phyloP scores from a whole-genome alignment of 2,888 invertebrate species.

The Euzophera pinguis region DNA sequence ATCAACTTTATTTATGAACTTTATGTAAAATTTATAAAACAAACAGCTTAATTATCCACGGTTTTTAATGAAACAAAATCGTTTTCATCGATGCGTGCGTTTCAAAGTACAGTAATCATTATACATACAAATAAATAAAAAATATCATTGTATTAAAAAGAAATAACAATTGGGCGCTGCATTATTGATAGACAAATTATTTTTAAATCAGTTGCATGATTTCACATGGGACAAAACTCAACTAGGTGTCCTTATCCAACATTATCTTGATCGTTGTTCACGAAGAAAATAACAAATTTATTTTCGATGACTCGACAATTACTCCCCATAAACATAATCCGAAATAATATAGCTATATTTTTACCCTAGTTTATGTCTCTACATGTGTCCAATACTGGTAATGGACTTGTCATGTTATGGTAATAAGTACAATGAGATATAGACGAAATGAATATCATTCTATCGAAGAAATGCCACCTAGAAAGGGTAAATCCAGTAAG shows the following conservation, averaged over 20 bases:
- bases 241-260: slow-evolving; percentile 30
- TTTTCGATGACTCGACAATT: slow-evolving; percentile 49
- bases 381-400: slow-evolving; percentile 55
- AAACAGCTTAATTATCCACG: too few species aligned
- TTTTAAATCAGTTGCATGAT: slow-evolving; percentile 18
- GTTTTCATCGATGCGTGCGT: too few species aligned
- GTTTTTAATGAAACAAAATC: too few species aligned
- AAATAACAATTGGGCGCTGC: too few species aligned
- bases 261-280: slow-evolving; percentile 52
- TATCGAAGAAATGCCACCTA: slow-evolving; percentile 46
- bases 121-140: too few species aligned
- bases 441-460: slow-evolving; percentile 70
- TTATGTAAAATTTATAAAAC: too few species aligned
- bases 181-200: too few species aligned
- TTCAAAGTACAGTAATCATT: too few species aligned
- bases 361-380: slow-evolving; percentile 35
- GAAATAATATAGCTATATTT: slow-evolving; percentile 42
- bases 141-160: too few species aligned
- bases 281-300: slow-evolving; percentile 55
- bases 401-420: slow-evolving; percentile 79
- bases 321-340: slow-evolving; percentile 32
- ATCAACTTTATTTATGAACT: too few species aligned
- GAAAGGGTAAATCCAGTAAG: slow-evolving; percentile 46
- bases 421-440: slow-evolving; percentile 62
- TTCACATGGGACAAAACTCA: slow-evolving; percentile 28